Evolutionary conservation across 2,888 invertebrate genomes (phyloP).

Genomic region (Sarcophaga carnaria): DNA sequence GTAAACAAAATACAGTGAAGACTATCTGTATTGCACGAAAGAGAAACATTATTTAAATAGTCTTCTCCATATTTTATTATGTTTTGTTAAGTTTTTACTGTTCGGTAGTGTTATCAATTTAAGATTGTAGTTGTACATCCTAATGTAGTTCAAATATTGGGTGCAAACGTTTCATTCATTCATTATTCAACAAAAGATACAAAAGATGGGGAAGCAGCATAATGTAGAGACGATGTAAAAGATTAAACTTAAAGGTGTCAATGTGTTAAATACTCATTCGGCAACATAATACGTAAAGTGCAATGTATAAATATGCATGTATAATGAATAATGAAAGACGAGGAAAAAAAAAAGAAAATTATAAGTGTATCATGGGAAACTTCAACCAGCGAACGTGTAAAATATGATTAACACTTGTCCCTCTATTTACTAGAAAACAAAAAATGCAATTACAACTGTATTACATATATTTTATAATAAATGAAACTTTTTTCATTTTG

Average conservation of each 20-base stretch:
- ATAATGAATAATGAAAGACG: slow-evolving; percentile 10
- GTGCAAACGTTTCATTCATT: slow-evolving; percentile 20
- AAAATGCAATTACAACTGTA: not conserved
- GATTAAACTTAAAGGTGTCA: slow-evolving; percentile 57
- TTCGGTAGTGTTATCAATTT: not conserved
- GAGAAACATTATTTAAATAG: too few relatives aligned
- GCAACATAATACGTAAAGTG: slow-evolving; percentile 44
- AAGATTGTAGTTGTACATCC: not conserved
- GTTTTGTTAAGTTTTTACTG: not conserved
- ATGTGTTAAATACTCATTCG: slow-evolving; percentile 50
- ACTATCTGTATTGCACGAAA: too few relatives aligned
- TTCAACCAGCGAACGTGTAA: not conserved
- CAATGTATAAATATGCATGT: slow-evolving; percentile 8
- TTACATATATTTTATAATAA: not conserved
- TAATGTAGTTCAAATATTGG: slow-evolving; percentile 36
- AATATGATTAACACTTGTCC: not conserved
- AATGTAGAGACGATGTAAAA: slow-evolving; percentile 14
- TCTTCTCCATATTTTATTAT: too few relatives aligned
- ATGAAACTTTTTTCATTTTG: not conserved
- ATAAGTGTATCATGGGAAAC: slow-evolving; percentile 48
- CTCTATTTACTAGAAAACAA: not conserved
- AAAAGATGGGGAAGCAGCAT: slow-evolving; percentile 8
- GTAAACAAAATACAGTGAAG: too few relatives aligned
- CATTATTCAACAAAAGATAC: slow-evolving; percentile 36
- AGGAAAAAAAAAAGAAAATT: slow-evolving; percentile 19